Percentiles rank a stretch among this genome's conserved stretches.
Conservation (phyloP, 1,140 invertebrate species). For the Phortica variegata region DNA sequence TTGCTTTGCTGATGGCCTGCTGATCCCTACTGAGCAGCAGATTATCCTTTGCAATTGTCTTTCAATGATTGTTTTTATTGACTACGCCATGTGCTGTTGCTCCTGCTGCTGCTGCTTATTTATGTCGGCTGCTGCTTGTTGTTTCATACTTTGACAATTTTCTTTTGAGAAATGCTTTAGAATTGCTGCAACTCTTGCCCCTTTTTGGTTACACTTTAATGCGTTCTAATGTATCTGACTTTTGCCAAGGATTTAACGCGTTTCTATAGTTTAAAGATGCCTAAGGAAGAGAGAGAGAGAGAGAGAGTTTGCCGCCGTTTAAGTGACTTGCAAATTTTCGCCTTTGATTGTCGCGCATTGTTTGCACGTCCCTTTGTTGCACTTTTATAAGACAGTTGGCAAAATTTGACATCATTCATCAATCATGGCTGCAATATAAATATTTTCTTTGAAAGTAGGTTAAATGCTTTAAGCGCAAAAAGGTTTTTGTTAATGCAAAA, state of each 20-base stretch:
- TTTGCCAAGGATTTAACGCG: constrained; percentile 29
- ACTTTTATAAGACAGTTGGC: too few species aligned
- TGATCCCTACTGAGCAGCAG: constrained; percentile 52
- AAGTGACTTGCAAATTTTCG: constrained; percentile 44
- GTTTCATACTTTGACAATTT: too few species aligned
- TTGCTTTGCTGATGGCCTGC: constrained; percentile 14
- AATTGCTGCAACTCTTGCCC: constrained; percentile 20
- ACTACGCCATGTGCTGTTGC: constrained; percentile 4
- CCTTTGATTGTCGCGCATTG: constrained; percentile 33
- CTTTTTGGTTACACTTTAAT: constrained; percentile 51
- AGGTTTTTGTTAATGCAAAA: too few species aligned
- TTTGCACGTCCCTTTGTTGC: too few species aligned
- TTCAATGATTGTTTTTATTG: constrained; percentile 50
- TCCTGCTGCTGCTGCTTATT: constrained; percentile 5
- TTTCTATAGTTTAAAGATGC: too few species aligned
- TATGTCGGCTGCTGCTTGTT: constrained; percentile 15
- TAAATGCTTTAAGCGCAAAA: constrained; percentile 31
- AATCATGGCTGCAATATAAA: constrained; percentile 40
- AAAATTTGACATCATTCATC: constrained; percentile 31
- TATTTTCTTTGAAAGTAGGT: constrained; percentile 51
- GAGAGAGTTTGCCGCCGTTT: constrained; percentile 8
- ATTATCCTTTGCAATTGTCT: constrained; percentile 52
- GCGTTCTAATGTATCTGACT: constrained; percentile 56
- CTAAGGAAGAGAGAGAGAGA: too few species aligned
- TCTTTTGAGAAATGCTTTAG: too few species aligned